Base-by-base conservation (phyloP, 2,797 vertebrate genomes). In the Phrynocephalus vlangalii region DNA sequence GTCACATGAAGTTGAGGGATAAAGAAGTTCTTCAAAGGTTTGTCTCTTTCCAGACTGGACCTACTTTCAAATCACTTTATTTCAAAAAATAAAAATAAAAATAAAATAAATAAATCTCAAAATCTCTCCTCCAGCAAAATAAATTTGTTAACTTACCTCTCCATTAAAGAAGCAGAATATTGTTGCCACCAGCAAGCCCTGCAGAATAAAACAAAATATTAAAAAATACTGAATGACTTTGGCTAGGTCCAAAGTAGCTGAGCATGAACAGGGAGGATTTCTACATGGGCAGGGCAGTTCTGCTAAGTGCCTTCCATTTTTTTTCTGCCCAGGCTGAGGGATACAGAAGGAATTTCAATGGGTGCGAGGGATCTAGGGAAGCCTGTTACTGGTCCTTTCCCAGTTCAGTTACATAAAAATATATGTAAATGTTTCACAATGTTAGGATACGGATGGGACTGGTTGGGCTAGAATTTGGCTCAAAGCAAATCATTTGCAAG, bases 91-190 rank as follows among this genome's bases (percentile, higher is more conserved):
- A 44, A 44, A 44, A 44, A 44, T 44, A 44, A 44, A 44, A 44
- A 44, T 44, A 44, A 44, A 44, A 44, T 44, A 44, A 44, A 44
- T 44, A 44, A 24, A 18, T 0, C 1, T 5, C 20, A 22, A 60
- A 78, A 48, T 68, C 38, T 87, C 84, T 80, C 24, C 79, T 81
- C 72, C 8, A n/a, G 71, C 52, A 33, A 8, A 91, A 72, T 67
- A 77, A 95, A 93, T 38, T 0, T 77, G 38, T 87, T 87, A 56
- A 89, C 90, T 85, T 98, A 99, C 99, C 97, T 99, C 99, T 91
- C 99, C 99, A 75, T 99, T 99, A 95, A 99, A 99, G 95, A 99
- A 99, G 96, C 99, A 99, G 97, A 99, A 99, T 94, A 99, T 99
- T 24, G 99, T 99, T 88, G 99, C 98, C 93, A 99, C 99, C 93